Conservation (phyloP, 2,113 vertebrate genomes). For the Pseudorectes ferrugineus region DNA sequence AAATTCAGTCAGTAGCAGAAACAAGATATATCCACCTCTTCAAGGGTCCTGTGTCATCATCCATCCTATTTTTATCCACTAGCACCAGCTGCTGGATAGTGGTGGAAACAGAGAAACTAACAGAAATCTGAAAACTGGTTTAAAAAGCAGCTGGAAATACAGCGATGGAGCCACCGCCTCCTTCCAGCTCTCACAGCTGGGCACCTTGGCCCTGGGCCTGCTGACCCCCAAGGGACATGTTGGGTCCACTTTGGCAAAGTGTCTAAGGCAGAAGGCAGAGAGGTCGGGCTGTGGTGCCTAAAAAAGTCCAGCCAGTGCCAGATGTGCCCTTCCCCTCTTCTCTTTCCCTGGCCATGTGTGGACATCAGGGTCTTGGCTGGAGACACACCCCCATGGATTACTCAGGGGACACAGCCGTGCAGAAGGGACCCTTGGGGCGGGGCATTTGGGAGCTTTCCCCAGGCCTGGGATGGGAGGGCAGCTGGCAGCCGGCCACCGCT, state of each 20-base stretch:
- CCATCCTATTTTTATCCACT: not conserved
- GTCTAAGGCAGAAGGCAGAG: not conserved
- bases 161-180: fast-evolving
- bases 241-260: not conserved
- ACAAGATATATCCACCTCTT: not conserved
- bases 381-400: fast-evolving
- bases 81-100: conserved; percentile 21
- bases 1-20: not conserved
- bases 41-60: not conserved
- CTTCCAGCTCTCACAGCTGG: not conserved
- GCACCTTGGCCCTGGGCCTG: not conserved
- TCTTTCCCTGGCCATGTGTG: not conserved
- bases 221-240: fast-evolving
- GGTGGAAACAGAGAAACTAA: not conserved
- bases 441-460: not conserved
- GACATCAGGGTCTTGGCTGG: not conserved
- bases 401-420: fast-evolving
- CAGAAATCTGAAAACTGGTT: not conserved
- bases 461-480: not conserved
- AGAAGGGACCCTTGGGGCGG: fast-evolving
- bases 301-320: not conserved
- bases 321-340: fast-evolving
- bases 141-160: not conserved
- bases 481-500: fast-evolving
- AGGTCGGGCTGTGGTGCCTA: fast-evolving